Evolutionary conservation across 2,113 vertebrate species (phyloP).

Genomic region (Rissa tridactyla): DNA sequence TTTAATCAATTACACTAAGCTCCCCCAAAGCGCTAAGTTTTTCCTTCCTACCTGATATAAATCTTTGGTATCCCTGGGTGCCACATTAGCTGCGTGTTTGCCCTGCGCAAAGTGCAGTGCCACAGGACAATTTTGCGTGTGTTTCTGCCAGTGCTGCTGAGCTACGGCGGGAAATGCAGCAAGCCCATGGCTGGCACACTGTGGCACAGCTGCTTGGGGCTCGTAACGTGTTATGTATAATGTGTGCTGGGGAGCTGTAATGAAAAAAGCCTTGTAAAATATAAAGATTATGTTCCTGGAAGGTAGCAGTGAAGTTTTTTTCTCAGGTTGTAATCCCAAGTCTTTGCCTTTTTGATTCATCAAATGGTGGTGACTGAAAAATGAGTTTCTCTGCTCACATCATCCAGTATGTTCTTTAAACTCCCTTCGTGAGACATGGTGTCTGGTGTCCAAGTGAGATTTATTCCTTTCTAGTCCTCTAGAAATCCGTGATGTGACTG

Average conservation of each 20-base stretch:
- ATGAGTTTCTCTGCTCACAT: background rate
- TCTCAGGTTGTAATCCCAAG: background rate
- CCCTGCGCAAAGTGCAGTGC: rapidly evolving
- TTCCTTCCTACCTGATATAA: background rate
- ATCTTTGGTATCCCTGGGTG: background rate
- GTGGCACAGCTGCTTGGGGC: rapidly evolving
- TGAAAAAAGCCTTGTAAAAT: background rate
- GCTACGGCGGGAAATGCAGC: background rate
- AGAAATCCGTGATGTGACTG: background rate
- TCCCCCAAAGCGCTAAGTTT: background rate
- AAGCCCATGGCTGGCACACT: background rate
- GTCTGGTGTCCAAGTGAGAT: background rate
- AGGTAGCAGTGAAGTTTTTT: background rate
- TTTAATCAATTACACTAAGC: background rate
- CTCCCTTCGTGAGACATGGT: background rate
- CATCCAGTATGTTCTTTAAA: background rate
- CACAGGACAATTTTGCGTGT: background rate
- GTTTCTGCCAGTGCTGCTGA: background rate
- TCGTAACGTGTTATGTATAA: rapidly evolving
- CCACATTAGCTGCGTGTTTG: rapidly evolving
- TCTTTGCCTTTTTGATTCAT: background rate
- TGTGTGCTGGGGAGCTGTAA: background rate
- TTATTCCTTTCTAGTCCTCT: background rate
- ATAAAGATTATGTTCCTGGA: background rate
- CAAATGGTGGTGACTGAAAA: background rate